Evolutionary conservation across 2,113 vertebrate genomes (phyloP).

Genomic region (Turdus rufiventris): DNA sequence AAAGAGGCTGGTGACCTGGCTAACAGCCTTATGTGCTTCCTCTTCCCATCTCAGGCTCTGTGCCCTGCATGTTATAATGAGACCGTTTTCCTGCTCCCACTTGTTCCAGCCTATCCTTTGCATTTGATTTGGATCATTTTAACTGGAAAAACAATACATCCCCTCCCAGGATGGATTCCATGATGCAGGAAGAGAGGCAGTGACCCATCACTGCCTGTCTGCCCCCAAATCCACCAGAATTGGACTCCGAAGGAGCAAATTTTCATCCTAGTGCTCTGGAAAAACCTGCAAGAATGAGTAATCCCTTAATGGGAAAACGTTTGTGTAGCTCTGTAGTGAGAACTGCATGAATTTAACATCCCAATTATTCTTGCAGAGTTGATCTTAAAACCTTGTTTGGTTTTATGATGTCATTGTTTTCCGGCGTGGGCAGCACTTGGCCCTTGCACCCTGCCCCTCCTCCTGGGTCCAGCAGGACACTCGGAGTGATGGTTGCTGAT

Average conservation of each 20-base stretch:
- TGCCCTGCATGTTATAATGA: not conserved
- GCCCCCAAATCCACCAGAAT: not conserved
- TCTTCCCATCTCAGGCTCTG: not conserved
- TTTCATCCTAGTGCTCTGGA: not conserved
- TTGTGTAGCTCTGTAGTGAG: not conserved
- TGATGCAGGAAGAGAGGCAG: not conserved
- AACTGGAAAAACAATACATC: not conserved
- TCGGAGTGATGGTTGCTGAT: rapidly evolving
- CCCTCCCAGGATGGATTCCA: not conserved
- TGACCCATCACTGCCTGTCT: not conserved
- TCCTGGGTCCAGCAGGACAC: not conserved
- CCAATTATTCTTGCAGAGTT: not conserved
- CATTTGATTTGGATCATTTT: not conserved
- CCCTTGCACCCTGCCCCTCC: not conserved
- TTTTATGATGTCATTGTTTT: not conserved
- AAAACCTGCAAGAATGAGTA: not conserved
- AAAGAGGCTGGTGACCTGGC: not conserved
- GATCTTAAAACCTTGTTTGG: not conserved
- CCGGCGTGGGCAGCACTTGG: not conserved
- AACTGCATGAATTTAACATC: not conserved
- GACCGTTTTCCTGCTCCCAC: not conserved
- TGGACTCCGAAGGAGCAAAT: not conserved
- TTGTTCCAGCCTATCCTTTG: not conserved
- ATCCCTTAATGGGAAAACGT: not conserved
- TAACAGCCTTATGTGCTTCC: not conserved